Percentiles rank a stretch among this genome's conserved stretches.
Conservation (phyloP, 2,888 invertebrate genomes). For the Rotaria macrura region DNA sequence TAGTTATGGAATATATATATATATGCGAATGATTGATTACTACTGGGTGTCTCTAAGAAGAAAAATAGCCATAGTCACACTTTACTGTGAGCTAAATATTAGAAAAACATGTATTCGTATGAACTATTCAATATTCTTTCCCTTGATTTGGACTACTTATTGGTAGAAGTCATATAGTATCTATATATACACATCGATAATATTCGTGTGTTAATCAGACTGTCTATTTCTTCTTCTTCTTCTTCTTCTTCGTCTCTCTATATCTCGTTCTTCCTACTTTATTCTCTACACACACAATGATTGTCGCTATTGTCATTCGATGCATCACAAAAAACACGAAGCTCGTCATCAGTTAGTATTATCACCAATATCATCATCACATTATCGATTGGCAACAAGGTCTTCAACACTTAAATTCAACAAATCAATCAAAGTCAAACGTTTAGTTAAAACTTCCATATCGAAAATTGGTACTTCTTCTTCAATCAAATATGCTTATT, state of each 20-base stretch:
- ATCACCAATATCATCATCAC: not conserved
- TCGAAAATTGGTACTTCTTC: not conserved
- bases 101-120: not conserved
- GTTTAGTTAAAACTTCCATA: not conserved
- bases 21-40: too few relatives aligned
- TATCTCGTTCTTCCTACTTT: not conserved
- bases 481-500: not conserved
- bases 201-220: not conserved
- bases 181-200: not conserved
- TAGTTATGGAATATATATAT: too few relatives aligned
- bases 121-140: not conserved
- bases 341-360: not conserved
- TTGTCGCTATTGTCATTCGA: not conserved
- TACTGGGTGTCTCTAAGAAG: not conserved
- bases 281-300: not conserved
- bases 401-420: not conserved
- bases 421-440: not conserved
- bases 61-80: not conserved
- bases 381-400: conserved; percentile 6
- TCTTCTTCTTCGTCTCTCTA: not conserved
- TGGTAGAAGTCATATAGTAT: not conserved
- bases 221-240: not conserved
- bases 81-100: not conserved
- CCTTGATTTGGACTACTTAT: not conserved
- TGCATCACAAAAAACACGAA: not conserved